A percentile compares a stretch with the other conserved stretches of the same genome.
Conservation (phyloP, 2,888 invertebrate species). For the Imbricaverruca yamaguchii region DNA sequence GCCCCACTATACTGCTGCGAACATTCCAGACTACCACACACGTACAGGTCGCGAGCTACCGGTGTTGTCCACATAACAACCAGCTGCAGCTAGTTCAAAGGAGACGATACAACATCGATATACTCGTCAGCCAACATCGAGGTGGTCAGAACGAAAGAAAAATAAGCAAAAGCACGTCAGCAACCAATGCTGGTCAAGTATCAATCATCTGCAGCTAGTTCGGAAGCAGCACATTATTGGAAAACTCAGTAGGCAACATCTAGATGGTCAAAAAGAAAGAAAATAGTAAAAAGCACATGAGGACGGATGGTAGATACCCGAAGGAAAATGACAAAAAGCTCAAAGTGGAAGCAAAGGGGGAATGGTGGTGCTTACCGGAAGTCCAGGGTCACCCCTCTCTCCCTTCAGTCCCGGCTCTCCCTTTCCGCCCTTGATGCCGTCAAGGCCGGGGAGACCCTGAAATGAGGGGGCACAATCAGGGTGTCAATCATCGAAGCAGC, state of each 20-base stretch:
- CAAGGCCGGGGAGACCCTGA: constrained; percentile 56
- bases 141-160: too few relatives aligned
- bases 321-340: background rate
- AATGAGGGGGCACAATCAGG: constrained; percentile 20
- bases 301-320: background rate
- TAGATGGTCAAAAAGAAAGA: constrained; percentile 21
- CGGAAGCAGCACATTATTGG: background rate
- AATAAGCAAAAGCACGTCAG: too few relatives aligned
- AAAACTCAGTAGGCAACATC: background rate
- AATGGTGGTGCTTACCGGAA: constrained; percentile 53
- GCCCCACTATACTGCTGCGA: too few relatives aligned
- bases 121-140: too few relatives aligned
- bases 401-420: constrained; percentile 88
- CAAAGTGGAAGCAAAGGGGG: background rate
- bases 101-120: too few relatives aligned
- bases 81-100: too few relatives aligned
- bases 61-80: too few relatives aligned
- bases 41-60: too few relatives aligned
- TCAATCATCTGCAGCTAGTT: too few relatives aligned
- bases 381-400: constrained; percentile 79
- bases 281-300: constrained; percentile 19
- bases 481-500: too few relatives aligned
- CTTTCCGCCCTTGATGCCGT: constrained; percentile 85
- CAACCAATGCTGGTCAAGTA: too few relatives aligned
- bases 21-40: too few relatives aligned